Percentiles rank a stretch among this genome's conserved stretches.
Evolutionary conservation across 53 echinoderm and acorn worm species (phyloP).

Genomic region (Hippasteria phrygiana): DNA sequence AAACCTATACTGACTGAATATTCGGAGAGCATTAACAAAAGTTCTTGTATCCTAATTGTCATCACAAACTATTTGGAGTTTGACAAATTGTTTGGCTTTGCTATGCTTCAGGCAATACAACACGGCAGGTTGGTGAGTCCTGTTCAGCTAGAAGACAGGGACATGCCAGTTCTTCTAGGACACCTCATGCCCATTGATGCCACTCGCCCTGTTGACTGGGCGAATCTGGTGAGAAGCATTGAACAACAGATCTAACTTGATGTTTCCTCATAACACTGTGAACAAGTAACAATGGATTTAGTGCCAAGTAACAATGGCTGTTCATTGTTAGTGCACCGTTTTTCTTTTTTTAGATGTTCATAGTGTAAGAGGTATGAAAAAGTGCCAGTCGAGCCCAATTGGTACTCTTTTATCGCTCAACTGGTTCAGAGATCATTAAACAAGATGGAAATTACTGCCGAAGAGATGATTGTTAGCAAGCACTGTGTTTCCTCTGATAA

Average conservation of each 20-base stretch:
- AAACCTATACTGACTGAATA: neutral
- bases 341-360: too few species aligned
- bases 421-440: too few species aligned
- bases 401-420: too few species aligned
- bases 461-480: too few species aligned
- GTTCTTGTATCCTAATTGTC: constrained; percentile 15
- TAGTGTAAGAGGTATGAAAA: too few species aligned
- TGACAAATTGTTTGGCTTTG: neutral
- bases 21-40: neutral
- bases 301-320: too few species aligned
- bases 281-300: too few species aligned
- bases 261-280: too few species aligned
- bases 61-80: neutral
- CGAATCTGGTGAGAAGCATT: neutral
- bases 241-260: constrained; percentile 21
- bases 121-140: neutral
- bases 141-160: neutral
- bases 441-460: too few species aligned
- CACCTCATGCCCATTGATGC: neutral
- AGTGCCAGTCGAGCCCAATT: too few species aligned
- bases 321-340: too few species aligned
- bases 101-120: neutral
- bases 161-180: neutral
- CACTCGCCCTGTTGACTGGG: constrained; percentile 19
- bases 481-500: too few species aligned